phyloP scores from a whole-genome alignment of 2,888 invertebrate species.

The Hylaea fasciaria region DNA sequence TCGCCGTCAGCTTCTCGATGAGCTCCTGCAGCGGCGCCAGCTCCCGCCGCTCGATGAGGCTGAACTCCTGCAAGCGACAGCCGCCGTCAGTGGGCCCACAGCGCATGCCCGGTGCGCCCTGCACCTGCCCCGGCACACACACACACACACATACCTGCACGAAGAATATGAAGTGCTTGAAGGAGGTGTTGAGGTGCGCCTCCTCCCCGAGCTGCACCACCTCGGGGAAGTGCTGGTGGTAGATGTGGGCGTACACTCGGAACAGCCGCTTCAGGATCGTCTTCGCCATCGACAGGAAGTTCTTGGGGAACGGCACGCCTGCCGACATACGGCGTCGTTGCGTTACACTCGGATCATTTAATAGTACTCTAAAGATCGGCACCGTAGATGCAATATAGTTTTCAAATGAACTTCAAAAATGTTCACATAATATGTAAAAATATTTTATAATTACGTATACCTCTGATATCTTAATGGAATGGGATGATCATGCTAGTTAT shows the following conservation, averaged over 20 bases:
- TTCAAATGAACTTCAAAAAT: too few species aligned
- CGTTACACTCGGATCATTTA: too few species aligned
- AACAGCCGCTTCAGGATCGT: constrained; percentile 99
- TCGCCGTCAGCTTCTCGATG: constrained; percentile 97
- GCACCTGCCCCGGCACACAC: too few species aligned
- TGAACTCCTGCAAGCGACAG: constrained; percentile 92
- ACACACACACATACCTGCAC: constrained; percentile 87
- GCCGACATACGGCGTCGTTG: constrained; percentile 29
- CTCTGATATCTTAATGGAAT: too few species aligned
- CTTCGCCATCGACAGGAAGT: constrained; percentile 98
- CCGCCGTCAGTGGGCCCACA: not conserved
- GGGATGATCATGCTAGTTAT: too few species aligned
- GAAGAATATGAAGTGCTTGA: constrained; percentile 99
- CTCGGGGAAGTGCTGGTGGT: constrained; percentile 99
- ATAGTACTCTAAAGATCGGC: too few species aligned
- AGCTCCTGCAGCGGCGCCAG: constrained; percentile 98
- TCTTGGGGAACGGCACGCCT: constrained; percentile 99
- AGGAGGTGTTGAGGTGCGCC: constrained; percentile 99
- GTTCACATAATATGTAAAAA: too few species aligned
- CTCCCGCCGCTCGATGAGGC: constrained; percentile 97
- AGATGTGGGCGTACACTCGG: constrained; percentile 99
- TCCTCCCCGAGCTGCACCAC: constrained; percentile 99
- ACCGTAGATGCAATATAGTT: too few species aligned
- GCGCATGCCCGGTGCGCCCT: too few species aligned
- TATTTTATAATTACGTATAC: too few species aligned